Evolutionary conservation across 2,797 vertebrate species (phyloP), one percentile per base, ranked within the genome.

Genomic region (Poecilia velifera): DNA sequence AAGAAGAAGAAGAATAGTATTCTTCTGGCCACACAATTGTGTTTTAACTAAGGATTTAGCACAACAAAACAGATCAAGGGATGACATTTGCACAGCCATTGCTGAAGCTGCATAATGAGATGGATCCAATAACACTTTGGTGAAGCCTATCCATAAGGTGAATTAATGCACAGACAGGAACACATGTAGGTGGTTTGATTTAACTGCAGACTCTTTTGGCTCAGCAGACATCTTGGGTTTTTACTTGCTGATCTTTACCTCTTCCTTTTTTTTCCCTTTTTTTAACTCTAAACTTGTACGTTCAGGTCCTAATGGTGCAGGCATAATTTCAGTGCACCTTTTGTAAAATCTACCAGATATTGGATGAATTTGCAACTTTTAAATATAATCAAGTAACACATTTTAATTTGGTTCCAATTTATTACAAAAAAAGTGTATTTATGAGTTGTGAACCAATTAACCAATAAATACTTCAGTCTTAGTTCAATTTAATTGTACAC

Each of bases 201-300:
- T 85, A 80, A 87, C 82, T 86, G 76, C 84, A 84, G 80, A 88
- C 78, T 84, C 53, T 18, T 72, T 85, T 80, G 70, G 49, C 82
- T 89, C 34, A 10, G 59, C 84, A 46, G 78, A 76, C 78, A 83
- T 76, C 78, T 83, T 87, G 43, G 9, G n/a, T 74, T 45, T 83
- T 78, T 76, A 45, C 39, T n/a, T 70, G 73, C 39, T 76, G 22
- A 28, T 43, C 31, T 34, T 82, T 76, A 79, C 73, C 83, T 86
- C 87, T 84, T 82, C 74, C 82, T 66, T 31, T 31, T 31, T 31
- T 31, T 31, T 31, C 31, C 31, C 81, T 62, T 82, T 74, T 70
- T 73, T 25, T 25, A 12, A 41, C 64, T 68, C 34, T 41, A 68
- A 36, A 68, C 10, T 6, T 39, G 12, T 25, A 41, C 1, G 9